Percentiles rank a stretch among this genome's conserved stretches.
Evolutionary conservation across 2,113 vertebrate species (phyloP).

Genomic region (Gambusia holbrooki): DNA sequence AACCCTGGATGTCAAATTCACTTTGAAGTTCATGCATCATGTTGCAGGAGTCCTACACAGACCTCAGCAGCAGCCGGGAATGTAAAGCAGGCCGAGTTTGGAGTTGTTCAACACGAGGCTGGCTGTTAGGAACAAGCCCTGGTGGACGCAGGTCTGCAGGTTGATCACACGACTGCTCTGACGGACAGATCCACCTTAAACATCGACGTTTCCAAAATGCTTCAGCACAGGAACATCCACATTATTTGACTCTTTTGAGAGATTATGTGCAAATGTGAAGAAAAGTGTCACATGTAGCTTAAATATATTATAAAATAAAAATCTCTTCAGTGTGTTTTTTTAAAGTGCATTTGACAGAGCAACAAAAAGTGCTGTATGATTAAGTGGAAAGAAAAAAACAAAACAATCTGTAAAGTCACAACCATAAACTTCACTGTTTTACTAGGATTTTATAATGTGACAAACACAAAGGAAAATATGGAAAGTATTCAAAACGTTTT

Average conservation of each 20-base stretch:
- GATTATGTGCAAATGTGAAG: background rate
- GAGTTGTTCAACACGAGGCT: constrained; percentile 16
- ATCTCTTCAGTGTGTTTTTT: too few relatives aligned
- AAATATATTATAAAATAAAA: constrained; percentile 1
- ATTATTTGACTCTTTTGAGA: background rate
- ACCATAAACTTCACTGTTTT: too few relatives aligned
- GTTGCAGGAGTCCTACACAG: constrained; percentile 30
- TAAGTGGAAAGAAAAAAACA: too few relatives aligned
- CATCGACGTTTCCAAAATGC: background rate
- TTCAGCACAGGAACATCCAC: background rate
- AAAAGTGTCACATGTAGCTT: background rate
- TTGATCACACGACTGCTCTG: constrained; percentile 9
- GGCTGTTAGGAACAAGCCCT: constrained; percentile 22
- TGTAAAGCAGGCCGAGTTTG: constrained; percentile 38
- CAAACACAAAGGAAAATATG: too few relatives aligned
- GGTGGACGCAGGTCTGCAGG: constrained; percentile 33
- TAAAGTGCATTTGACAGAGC: too few relatives aligned
- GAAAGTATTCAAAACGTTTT: too few relatives aligned
- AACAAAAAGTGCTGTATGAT: too few relatives aligned
- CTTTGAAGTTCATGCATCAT: constrained; percentile 48
- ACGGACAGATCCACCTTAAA: background rate
- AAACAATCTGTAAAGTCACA: too few relatives aligned
- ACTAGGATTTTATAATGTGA: too few relatives aligned
- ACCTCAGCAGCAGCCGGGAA: constrained; percentile 31
- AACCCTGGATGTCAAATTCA: constrained; percentile 44